Conservation (phyloP, 2,888 invertebrate genomes). For the Tipula helvola region DNA sequence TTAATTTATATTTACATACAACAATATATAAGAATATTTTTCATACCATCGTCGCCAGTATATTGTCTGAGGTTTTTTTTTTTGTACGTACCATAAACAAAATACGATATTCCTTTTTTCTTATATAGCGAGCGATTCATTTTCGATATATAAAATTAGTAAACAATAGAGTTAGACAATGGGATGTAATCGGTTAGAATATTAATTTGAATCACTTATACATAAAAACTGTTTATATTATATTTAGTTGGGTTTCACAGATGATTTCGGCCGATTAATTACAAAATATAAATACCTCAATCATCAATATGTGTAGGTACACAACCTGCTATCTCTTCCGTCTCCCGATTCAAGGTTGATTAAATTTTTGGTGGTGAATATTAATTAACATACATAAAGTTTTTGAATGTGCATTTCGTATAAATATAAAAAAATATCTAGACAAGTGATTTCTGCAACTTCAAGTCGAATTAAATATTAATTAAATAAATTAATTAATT, state of each 20-base stretch:
- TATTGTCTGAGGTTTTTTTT: neutral
- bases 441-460: too few species aligned
- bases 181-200: conserved; percentile 5
- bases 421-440: too few species aligned
- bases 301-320: neutral
- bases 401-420: neutral
- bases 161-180: conserved; percentile 9
- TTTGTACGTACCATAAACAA: neutral
- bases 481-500: neutral
- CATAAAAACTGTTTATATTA: neutral
- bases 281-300: neutral
- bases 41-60: conserved; percentile 4
- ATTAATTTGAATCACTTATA: neutral
- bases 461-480: neutral
- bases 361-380: neutral
- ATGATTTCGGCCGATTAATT: neutral
- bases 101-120: neutral
- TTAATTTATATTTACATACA: neutral
- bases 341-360: neutral
- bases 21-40: neutral
- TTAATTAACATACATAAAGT: neutral
- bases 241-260: neutral
- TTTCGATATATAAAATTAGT: conserved; percentile 12
- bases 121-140: neutral
- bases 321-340: neutral